These are phyloP conservation scores for Sitobion miscanthi DNA, from an alignment of 1,140 invertebrate species.

Conservation along the genomic window DNA sequence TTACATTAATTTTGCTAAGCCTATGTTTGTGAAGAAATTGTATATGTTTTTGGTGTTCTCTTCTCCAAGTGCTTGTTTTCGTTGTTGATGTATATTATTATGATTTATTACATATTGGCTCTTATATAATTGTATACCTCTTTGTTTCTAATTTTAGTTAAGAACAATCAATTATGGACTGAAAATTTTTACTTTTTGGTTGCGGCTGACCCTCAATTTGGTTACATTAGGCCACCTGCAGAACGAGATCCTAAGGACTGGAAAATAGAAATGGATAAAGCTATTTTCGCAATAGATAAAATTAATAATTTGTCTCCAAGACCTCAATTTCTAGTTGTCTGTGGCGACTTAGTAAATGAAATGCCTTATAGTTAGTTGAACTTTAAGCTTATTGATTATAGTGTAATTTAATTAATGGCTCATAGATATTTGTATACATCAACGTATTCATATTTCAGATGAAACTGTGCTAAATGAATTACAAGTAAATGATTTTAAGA, in stretches of 20 bases:
- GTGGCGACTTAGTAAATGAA: slow-evolving; percentile 68
- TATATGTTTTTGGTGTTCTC: too few species aligned
- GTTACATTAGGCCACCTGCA: slow-evolving; percentile 64
- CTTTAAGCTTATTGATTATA: background rate
- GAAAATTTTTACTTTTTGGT: slow-evolving; percentile 65
- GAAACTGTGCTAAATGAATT: slow-evolving; percentile 59
- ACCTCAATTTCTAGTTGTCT: slow-evolving; percentile 68
- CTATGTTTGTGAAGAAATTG: too few species aligned
- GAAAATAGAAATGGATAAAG: slow-evolving; percentile 65
- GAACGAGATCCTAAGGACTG: slow-evolving; percentile 63
- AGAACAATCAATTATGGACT: slow-evolving; percentile 60
- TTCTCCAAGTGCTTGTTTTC: too few species aligned
- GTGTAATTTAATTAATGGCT: background rate
- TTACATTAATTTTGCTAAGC: too few species aligned
- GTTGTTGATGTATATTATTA: too few species aligned
- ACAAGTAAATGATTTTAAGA: slow-evolving; percentile 65
- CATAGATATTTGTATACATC: background rate
- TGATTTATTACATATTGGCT: too few species aligned
- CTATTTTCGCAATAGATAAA: slow-evolving; percentile 62
- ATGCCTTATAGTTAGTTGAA: slow-evolving; percentile 63
- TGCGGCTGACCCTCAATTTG: slow-evolving; percentile 67
- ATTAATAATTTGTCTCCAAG: slow-evolving; percentile 65
- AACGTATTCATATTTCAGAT: slow-evolving; percentile 33
- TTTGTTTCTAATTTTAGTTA: background rate
- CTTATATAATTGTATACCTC: background rate